Evolutionary conservation across 2,888 invertebrate genomes (phyloP), one percentile per base, ranked within the genome.

Genomic region (Tineola bisselliella): DNA sequence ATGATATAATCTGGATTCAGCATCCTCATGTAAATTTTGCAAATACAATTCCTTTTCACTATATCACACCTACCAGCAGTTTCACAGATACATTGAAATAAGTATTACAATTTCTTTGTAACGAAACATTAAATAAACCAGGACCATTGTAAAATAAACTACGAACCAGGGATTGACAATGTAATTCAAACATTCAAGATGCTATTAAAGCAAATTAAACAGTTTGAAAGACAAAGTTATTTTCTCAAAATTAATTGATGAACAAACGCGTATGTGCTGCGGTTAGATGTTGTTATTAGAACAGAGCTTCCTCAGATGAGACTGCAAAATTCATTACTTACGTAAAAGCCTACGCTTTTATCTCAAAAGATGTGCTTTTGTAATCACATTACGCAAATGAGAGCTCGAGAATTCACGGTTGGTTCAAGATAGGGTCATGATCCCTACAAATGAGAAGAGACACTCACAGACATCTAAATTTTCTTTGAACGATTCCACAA

Each of bases 321-420:
- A 73, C 75, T 75, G 74, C 68, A 69, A 75, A 81, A 81, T 83
- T 84, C 83, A 84, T 84, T 84, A 84, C 84, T 84, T 81, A 81
- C 77, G 77, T 77, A 77, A 75, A 75, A 83, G 77, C 78, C 76
- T 70, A 73, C 75, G 79, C 79, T 83, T 83, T 84, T 84, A 84
- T 83, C 84, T 81, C 77, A 67, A 76, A 79, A 77, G 84, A 84
- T 84, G 82, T 84, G 81, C 84, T 83, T 84, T 84, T 84, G 84
- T 84, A 84, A 84, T 84, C 83, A 84, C 84, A 84, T 84, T 84
- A 84, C 82, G 83, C 77, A 84, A 84, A 84, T 83, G 83, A 82
- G 81, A 81, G 76, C 77, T 77, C 72, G 74, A 77, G 77, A 74
- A 81, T 81, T 81, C 79, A 80, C 77, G 79, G 78, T 74, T 75